Conservation (phyloP, 2,888 invertebrate species). For the Zygogramma bicolorata region DNA sequence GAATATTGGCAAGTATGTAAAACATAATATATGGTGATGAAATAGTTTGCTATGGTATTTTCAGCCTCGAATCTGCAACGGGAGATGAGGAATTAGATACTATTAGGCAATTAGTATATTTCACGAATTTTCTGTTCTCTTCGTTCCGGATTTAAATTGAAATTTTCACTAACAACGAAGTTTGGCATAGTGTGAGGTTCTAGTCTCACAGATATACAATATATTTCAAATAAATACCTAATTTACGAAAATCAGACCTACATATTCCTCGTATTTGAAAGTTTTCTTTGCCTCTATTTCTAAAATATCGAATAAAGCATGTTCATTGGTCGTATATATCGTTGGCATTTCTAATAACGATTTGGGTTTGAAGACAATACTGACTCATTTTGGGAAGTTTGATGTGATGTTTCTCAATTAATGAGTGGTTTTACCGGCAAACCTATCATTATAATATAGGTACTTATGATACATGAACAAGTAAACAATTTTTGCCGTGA, state of each 20-base stretch:
- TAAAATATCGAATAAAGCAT: constrained; percentile 5
- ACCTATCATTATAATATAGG: no score
- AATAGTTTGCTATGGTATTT: neutral
- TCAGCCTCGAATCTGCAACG: neutral
- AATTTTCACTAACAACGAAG: no score
- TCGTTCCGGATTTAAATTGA: no score
- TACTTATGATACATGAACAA: no score
- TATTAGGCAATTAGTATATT: neutral
- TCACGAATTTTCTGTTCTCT: neutral
- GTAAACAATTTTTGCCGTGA: no score
- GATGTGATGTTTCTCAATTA: no score
- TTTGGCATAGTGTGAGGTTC: no score
- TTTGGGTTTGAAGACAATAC: neutral
- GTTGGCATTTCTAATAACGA: constrained; percentile 14
- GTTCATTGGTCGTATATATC: constrained; percentile 31
- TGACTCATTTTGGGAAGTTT: no score
- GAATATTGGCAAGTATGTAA: neutral
- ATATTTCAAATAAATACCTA: neutral
- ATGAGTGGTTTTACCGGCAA: no score
- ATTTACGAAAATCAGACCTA: neutral
- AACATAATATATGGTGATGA: neutral
- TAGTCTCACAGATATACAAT: neutral
- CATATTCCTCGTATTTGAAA: neutral
- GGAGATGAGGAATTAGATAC: no score
- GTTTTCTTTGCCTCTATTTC: neutral